phyloP scores from a whole-genome alignment of 2,888 invertebrate genomes.

The Eilema griseolum region DNA sequence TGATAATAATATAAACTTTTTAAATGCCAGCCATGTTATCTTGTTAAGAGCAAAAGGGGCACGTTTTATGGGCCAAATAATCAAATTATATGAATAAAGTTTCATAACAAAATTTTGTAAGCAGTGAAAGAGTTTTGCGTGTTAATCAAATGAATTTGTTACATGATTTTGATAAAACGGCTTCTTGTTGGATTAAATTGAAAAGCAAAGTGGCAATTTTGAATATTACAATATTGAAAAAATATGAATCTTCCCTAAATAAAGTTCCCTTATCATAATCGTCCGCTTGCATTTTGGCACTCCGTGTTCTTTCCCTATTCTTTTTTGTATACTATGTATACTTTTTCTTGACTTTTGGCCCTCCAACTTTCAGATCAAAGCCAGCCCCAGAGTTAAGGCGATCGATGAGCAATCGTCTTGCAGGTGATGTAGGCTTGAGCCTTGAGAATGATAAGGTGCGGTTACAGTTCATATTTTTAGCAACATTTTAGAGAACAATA shows the following conservation, averaged over 20 bases:
- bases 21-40: constrained; percentile 2
- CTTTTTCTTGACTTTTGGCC: background rate
- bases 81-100: constrained; percentile 4
- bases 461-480: too few species aligned
- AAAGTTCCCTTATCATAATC: too few species aligned
- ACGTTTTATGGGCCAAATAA: constrained; percentile 1
- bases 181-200: background rate
- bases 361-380: background rate
- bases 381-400: background rate
- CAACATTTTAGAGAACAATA: too few species aligned
- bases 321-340: too few species aligned
- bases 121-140: constrained; percentile 1
- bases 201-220: background rate
- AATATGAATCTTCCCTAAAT: too few species aligned
- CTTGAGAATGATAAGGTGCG: too few species aligned
- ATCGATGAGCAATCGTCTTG: background rate
- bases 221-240: too few species aligned
- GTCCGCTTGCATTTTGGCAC: too few species aligned
- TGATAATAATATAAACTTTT: background rate
- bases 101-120: background rate
- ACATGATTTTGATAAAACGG: background rate
- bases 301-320: too few species aligned
- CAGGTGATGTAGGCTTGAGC: too few species aligned
- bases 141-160: background rate
- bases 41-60: constrained; percentile 4